Evolutionary conservation across 2,113 vertebrate genomes (phyloP), one percentile per base, ranked within the genome.

Genomic region (Catagonus wagneri): DNA sequence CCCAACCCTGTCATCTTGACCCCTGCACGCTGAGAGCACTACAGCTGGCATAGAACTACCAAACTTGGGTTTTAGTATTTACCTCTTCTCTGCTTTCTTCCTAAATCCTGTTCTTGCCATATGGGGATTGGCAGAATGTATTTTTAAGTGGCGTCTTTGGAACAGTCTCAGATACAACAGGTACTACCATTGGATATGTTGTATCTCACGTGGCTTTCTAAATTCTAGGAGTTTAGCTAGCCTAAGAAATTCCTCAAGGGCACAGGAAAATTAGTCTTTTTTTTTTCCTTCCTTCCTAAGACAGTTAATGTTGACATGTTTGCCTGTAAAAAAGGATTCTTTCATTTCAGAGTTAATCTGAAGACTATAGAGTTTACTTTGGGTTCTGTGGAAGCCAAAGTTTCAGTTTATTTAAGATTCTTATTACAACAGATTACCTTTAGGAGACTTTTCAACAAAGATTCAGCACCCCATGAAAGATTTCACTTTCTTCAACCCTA

Each of bases 1-100:
- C 22, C 60, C 27, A 92, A 44, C 60, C 83, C 84, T 93, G 27
- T 89, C 86, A 96, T 87, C 86, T 56, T 85, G 92, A 94, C 68
- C 66, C 54, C 76, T 79, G 66, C 54, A 88, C 54, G 25, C n/a
- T 36, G 65, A 79, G 86, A 85, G 85, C 36, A 80, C 71, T 90
- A 89, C 96, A 98, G 95, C 96, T 97, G 96, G 68, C 93, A 66
- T 90, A 91, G 93, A 34, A 61, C 96, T 96, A 86, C 22, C 61
- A 76, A 90, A 83, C 61, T 27, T n/a, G 74, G 80, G 11, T 39
- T 39, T 90, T 56, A 44, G 60, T 78, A 58, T 60, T 88, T 72
- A 29, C 44, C 56, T 36, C 27, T 84, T 78, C 32, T 84, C 75
- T 96, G 39, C 60, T 81, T 81, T 94, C 88, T 86, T 29, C 8